phyloP scores from a whole-genome alignment of 2,113 vertebrate species.

The Apistogramma diplotaenia region DNA sequence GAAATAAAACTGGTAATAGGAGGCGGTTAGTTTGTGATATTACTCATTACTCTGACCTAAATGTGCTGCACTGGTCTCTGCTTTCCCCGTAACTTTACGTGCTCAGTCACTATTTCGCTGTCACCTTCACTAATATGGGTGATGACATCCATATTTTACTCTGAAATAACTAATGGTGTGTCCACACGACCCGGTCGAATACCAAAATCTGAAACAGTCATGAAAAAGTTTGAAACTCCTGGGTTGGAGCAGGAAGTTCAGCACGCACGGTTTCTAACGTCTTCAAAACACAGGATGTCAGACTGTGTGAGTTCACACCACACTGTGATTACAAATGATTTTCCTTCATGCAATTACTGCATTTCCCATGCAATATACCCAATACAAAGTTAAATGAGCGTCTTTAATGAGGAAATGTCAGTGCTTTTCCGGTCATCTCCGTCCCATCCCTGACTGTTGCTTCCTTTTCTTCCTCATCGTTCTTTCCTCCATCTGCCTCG shows the following conservation, averaged over 20 bases:
- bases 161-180: not conserved
- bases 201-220: not conserved
- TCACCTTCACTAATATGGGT: not conserved
- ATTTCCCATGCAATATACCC: not conserved
- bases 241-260: not conserved
- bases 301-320: too few relatives aligned
- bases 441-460: not conserved
- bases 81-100: too few relatives aligned
- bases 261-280: not conserved
- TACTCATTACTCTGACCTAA: too few relatives aligned
- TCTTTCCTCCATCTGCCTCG: not conserved
- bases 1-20: too few relatives aligned
- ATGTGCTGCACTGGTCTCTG: too few relatives aligned
- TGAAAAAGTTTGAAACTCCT: not conserved
- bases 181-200: not conserved
- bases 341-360: not conserved
- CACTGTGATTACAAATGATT: not conserved
- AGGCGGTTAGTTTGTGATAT: too few relatives aligned
- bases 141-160: not conserved
- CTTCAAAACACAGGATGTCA: not conserved
- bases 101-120: too few relatives aligned
- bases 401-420: not conserved
- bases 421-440: not conserved
- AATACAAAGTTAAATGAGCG: not conserved
- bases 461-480: not conserved